Percentiles rank a stretch among this genome's conserved stretches.
Evolutionary conservation across 2,113 vertebrate genomes (phyloP).

Genomic region (Carassius gibelio): DNA sequence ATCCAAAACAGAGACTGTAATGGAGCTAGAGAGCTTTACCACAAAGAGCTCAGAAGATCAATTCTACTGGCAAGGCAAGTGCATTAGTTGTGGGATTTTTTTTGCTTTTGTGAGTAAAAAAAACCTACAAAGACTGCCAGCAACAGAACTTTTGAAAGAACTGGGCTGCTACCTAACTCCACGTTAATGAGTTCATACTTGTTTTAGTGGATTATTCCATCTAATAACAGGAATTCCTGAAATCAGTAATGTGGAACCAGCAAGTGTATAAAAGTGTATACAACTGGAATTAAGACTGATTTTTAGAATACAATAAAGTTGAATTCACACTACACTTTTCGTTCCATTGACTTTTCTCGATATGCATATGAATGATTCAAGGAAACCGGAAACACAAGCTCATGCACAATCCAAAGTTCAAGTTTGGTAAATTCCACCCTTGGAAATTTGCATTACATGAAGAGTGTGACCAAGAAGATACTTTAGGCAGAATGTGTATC

Average conservation of each 20-base stretch:
- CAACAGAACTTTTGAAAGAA: constrained; percentile 2
- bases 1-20: constrained; percentile 28
- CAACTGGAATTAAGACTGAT: not conserved
- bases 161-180: not conserved
- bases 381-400: too few species aligned
- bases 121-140: not conserved
- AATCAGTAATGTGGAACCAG: not conserved
- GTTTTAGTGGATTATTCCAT: not conserved
- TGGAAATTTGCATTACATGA: too few species aligned
- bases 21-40: constrained; percentile 13
- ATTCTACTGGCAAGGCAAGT: constrained; percentile 19
- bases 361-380: too few species aligned
- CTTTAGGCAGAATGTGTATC: too few species aligned
- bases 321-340: too few species aligned
- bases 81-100: not conserved
- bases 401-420: too few species aligned
- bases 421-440: too few species aligned
- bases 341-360: too few species aligned
- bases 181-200: not conserved
- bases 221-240: not conserved
- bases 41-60: constrained; percentile 18
- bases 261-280: not conserved
- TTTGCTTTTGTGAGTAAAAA: not conserved
- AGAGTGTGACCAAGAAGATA: too few species aligned
- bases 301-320: not conserved